Base-by-base conservation (phyloP, 2,888 invertebrate species). In the Seira ritae region DNA sequence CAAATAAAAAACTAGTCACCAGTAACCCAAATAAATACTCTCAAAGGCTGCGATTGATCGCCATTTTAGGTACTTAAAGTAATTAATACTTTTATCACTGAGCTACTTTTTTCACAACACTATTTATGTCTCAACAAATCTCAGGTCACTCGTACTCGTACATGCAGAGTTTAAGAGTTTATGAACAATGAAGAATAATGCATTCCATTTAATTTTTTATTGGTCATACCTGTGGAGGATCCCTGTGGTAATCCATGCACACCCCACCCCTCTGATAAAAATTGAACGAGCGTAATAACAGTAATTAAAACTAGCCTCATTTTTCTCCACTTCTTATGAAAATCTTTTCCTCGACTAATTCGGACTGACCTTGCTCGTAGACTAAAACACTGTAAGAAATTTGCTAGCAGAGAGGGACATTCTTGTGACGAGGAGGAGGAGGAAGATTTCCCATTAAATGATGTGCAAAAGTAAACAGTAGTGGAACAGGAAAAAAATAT, bases 281-380 rank as follows among this genome's bases (percentile, higher is more conserved):
- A 55, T 23, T 23, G 19, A 62, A 22, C 1, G 31, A 31, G 37
- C 60, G 65, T 76, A 76, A 81, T 76, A 15, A 81, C 70, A 67
- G 76, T 72, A 81, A 76, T 81, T 81, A 81, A 66, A 66, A 66
- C 37, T 15, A 67, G 71, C 31, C 75, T 81, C 81, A 81, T 81
- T 62, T 69, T 76, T 62, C 60, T 19, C n/a, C 19, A 15, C 19
- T 20, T 37, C 20, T 74, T 37, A 8, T 42, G 42, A 42, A 42
- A 6, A 42, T 8, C 37, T 31, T 31, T 24, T 22, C 20, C 22
- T 31, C 55, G 24, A 50, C 22, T 31, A 23, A 19, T 12, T 24
- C 46, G 78, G 65, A 71, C 78, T 78, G 78, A 71, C 78, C 71
- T 78, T 78, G 37, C 71, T 70, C 66, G 6, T 12, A 42, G 6